Evolutionary conservation across 2,888 invertebrate genomes (phyloP), one percentile per base, ranked within the genome.

Genomic region (Listrodromus nycthemerus): DNA sequence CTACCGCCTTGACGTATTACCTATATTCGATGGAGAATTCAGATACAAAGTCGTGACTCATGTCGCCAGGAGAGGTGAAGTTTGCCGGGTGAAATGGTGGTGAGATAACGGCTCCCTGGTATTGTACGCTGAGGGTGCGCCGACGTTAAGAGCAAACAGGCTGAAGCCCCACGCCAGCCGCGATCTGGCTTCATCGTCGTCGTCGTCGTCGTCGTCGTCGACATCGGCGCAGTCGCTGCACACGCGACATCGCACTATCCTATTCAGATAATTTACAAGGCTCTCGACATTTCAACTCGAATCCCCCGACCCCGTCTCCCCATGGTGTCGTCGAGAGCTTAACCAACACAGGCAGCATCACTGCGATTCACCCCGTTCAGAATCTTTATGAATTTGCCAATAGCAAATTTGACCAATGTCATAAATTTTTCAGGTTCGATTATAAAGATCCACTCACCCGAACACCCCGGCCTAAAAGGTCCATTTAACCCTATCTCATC

Each of bases 131-230:
- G 67, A 69, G 50, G 41, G 37, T 65, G 77, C 77, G 77, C 30
- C 30, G 77, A 77, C 77, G 77, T 55, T 45, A 41, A 55, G 76
- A 66, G 37, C 66, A 76, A 65, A 66, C 65, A 75, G 75, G 58
- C 58, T 61, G 67, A 74, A 80, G 69, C 63, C 74, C 80, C 80
- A 61, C 74, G 50, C 13, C 61, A 63, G 27, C 63, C 61, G 61
- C 80, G 71, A 69, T 75, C 61, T 37, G 80, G 74, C 69, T 75
- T 80, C 80, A 30, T 65, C 74, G 67, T 52, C 74, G 45, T 61
- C 75, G 30, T 30, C 33, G 33, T 33, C 8, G 33, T 33, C 33
- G 33, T 33, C 52, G n/a, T n/a, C n/a, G n/a, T n/a, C n/a, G n/a
- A n/a, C n/a, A n/a, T 19, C 33, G 41, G 3, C 13, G 8, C n/a